Evolutionary conservation across 2,113 vertebrate species (phyloP).

Genomic region (Malaclemys terrapin): DNA sequence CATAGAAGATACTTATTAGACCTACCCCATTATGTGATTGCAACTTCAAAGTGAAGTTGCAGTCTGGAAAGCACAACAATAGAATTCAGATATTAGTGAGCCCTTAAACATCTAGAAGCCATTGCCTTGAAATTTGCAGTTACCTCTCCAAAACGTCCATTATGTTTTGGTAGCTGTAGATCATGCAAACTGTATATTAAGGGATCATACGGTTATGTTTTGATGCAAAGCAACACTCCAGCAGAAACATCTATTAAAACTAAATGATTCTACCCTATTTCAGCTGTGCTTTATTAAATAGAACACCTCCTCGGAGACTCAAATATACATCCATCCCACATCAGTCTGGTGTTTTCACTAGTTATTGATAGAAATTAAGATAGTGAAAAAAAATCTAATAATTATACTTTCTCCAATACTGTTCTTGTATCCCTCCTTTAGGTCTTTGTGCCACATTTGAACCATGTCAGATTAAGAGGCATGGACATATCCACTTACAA

Average conservation of each 20-base stretch:
- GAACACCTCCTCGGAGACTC: neutral
- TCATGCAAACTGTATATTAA: neutral
- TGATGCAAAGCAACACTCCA: neutral
- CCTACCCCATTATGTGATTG: neutral
- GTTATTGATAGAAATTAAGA: neutral
- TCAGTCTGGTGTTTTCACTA: neutral
- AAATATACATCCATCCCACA: neutral
- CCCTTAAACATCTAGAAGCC: neutral
- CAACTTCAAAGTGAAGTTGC: neutral
- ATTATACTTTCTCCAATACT: neutral
- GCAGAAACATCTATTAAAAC: neutral
- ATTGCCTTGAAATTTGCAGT: neutral
- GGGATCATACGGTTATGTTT: neutral
- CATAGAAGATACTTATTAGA: neutral
- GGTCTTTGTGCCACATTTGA: neutral
- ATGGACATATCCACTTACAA: neutral
- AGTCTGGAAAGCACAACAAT: constrained; percentile 6
- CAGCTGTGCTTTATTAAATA: neutral
- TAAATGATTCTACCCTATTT: neutral
- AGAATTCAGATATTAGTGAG: neutral
- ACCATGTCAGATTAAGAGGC: neutral
- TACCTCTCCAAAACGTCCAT: neutral
- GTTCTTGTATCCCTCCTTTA: neutral
- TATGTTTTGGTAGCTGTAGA: neutral
- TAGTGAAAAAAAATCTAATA: neutral